phyloP scores from a whole-genome alignment of 1,140 invertebrate genomes.

The Drosophila neocordata region DNA sequence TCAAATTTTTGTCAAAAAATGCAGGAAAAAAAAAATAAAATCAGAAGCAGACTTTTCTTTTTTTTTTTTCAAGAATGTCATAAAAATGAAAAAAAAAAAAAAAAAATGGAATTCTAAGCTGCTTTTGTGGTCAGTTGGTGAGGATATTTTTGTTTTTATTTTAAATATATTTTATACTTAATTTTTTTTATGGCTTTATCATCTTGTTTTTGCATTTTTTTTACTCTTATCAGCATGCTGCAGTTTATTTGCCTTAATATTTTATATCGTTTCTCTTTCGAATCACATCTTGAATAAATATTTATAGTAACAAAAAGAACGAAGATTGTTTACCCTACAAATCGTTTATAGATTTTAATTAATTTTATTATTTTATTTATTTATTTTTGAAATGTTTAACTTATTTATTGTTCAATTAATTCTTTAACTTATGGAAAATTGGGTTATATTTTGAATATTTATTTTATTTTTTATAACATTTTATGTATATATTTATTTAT shows the following conservation, averaged over 20 bases:
- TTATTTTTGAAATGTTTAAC: no score
- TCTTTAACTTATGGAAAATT: no score
- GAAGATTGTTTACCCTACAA: no score
- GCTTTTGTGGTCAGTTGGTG: constrained; percentile 6
- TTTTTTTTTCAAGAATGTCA: constrained; percentile 1
- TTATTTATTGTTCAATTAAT: no score
- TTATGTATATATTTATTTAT: no score
- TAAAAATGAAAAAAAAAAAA: not conserved
- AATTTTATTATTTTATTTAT: no score
- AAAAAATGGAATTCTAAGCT: not conserved
- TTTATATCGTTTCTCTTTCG: no score
- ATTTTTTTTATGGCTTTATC: not conserved
- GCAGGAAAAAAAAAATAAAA: not conserved
- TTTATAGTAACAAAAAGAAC: no score
- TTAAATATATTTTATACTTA: not conserved
- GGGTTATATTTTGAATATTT: no score
- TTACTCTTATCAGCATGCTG: not conserved
- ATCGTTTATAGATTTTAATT: no score
- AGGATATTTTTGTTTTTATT: not conserved
- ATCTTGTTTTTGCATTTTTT: not conserved
- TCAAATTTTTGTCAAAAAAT: not conserved
- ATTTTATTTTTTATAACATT: no score
- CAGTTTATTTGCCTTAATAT: not conserved
- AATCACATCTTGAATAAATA: no score
- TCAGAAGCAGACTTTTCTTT: not conserved